Evolutionary conservation across 1,140 invertebrate genomes (phyloP).

Genomic region (Drosophila parabipectinata): DNA sequence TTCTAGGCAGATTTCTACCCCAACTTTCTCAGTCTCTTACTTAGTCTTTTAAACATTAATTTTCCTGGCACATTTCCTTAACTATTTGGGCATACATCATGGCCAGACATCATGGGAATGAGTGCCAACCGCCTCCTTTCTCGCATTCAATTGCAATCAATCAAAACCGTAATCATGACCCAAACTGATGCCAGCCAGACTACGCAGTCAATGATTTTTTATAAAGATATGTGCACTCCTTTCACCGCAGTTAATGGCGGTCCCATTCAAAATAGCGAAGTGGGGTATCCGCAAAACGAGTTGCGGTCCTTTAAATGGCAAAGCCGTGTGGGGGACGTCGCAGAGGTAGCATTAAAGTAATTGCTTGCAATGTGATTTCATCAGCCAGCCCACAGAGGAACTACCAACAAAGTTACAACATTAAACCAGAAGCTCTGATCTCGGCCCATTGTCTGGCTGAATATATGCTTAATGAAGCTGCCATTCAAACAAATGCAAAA

Average conservation of each 20-base stretch:
- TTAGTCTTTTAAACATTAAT: slow-evolving; percentile 11
- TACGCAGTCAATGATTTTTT: slow-evolving; percentile 9
- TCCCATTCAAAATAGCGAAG: slow-evolving; percentile 38
- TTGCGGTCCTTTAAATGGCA: slow-evolving; percentile 49
- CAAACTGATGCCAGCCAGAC: slow-evolving; percentile 3
- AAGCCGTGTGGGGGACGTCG: not conserved
- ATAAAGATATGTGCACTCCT: slow-evolving; percentile 22
- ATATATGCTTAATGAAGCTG: slow-evolving; percentile 76
- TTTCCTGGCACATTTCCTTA: slow-evolving; percentile 21
- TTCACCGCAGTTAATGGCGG: slow-evolving; percentile 53
- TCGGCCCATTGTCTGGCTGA: slow-evolving; percentile 35
- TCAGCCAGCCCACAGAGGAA: slow-evolving; percentile 12
- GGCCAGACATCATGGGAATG: not conserved
- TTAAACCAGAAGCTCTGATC: slow-evolving; percentile 19
- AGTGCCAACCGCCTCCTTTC: not conserved
- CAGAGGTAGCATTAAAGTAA: slow-evolving; percentile 64
- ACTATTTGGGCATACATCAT: slow-evolving; percentile 36
- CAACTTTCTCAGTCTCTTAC: not conserved
- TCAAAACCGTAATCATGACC: slow-evolving; percentile 47
- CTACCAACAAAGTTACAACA: slow-evolving; percentile 6
- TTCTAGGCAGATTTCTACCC: too few species aligned
- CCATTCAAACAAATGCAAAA: slow-evolving; percentile 66
- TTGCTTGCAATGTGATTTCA: slow-evolving; percentile 71
- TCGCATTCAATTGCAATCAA: slow-evolving; percentile 42
- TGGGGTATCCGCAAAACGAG: slow-evolving; percentile 61